A percentile compares a stretch with the other conserved stretches of the same genome.
phyloP scores from a whole-genome alignment of 2,888 invertebrate species.

The Leptinotarsa tumamoca region DNA sequence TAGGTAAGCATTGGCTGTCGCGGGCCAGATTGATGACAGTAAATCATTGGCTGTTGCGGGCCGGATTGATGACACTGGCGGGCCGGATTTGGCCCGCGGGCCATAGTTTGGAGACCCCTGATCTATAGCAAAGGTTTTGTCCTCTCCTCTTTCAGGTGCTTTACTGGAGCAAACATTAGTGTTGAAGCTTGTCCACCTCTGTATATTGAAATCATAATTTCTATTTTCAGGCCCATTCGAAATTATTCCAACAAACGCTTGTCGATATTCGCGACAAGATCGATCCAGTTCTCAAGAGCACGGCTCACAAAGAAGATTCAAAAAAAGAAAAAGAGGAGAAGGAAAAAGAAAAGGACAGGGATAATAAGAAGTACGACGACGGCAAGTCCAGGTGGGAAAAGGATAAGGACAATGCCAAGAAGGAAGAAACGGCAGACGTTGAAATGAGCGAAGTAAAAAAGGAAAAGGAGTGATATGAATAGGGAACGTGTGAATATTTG shows the following conservation, averaged over 20 bases:
- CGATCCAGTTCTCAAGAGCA: slow-evolving; percentile 69
- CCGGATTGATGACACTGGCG: too few species aligned
- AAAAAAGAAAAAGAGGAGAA: slow-evolving; percentile 49
- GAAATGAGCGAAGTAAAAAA: slow-evolving; percentile 34
- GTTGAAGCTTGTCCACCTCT: slow-evolving; percentile 2
- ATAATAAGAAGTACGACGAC: slow-evolving; percentile 58
- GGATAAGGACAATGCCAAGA: slow-evolving; percentile 49
- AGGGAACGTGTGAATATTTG: background rate
- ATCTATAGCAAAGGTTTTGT: too few species aligned
- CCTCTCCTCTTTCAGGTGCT: too few species aligned
- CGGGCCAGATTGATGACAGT: too few species aligned
- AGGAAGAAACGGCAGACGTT: slow-evolving; percentile 36
- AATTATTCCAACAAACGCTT: slow-evolving; percentile 76
- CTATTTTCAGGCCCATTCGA: slow-evolving; percentile 73
- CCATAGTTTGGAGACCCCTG: too few species aligned
- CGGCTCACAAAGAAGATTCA: slow-evolving; percentile 55
- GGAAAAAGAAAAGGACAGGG: slow-evolving; percentile 56
- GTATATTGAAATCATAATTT: background rate
- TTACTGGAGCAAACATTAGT: background rate
- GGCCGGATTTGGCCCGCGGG: too few species aligned
- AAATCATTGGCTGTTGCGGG: too few species aligned
- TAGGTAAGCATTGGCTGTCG: too few species aligned
- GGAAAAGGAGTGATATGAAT: slow-evolving; percentile 17
- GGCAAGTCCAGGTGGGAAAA: slow-evolving; percentile 61
- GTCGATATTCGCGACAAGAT: slow-evolving; percentile 73